Evolutionary conservation across 2,888 invertebrate genomes (phyloP).

Genomic region (Spodoptera exigua): DNA sequence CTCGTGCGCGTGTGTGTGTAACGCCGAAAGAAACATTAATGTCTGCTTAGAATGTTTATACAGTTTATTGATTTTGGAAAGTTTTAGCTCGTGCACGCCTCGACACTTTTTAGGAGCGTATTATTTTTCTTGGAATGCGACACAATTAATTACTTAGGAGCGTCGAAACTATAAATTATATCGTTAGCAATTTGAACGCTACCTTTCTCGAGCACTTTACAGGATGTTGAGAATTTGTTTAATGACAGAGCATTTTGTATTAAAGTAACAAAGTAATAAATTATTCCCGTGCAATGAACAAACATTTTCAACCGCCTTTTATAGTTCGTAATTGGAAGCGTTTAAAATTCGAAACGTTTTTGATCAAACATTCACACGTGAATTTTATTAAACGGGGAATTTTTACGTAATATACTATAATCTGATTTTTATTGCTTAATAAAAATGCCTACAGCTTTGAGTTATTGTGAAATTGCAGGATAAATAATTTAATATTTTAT

Average conservation of each 20-base stretch:
- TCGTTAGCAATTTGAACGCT: conserved; percentile 24
- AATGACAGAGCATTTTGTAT: not conserved
- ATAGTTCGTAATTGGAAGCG: too few species aligned
- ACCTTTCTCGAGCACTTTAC: conserved; percentile 20
- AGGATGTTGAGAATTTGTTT: conserved; percentile 11
- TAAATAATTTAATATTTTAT: too few species aligned
- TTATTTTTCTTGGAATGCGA: conserved; percentile 45
- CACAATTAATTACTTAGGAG: conserved; percentile 50
- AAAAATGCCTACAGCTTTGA: too few species aligned
- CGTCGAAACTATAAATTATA: conserved; percentile 39
- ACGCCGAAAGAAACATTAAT: conserved; percentile 68
- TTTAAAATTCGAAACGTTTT: too few species aligned
- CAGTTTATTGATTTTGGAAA: conserved; percentile 75
- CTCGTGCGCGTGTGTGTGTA: conserved; percentile 45
- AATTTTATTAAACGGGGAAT: too few species aligned
- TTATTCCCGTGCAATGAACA: not conserved
- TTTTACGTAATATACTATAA: too few species aligned
- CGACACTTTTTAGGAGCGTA: conserved; percentile 50
- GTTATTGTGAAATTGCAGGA: too few species aligned
- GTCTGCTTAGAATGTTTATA: conserved; percentile 69
- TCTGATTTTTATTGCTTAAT: too few species aligned
- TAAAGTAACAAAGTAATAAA: not conserved
- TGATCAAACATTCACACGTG: too few species aligned
- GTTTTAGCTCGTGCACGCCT: conserved; percentile 63
- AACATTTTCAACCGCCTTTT: too few species aligned